Base-by-base conservation (phyloP, 2,797 vertebrate species). In the Melanotaenia pygmaea region DNA sequence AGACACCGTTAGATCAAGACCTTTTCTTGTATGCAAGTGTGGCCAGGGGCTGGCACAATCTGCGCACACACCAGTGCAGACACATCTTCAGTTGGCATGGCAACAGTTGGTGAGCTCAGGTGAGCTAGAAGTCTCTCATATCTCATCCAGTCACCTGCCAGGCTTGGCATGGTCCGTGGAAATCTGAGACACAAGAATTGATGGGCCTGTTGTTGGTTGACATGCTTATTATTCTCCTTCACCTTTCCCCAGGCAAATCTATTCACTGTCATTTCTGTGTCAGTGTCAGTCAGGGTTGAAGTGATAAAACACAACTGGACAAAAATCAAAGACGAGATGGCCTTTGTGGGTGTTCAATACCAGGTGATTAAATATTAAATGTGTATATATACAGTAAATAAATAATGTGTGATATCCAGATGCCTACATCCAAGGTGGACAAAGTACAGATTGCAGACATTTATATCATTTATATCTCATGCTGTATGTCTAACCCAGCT, bases 41-140 rank as follows among this genome's bases (percentile, higher is more conserved):
- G 24, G 53, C 38, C 59, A 56, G 37, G n/a, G 12, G 70, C 59
- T 61, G 73, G 24, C 58, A 45, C 45, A 13, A 3, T 24, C 22
- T 54, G 4, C 3, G 26, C 76, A 40, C 16, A 75, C 50, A 61
- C 59, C 2, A 47, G 30, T 43, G 51, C 45, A 47, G 60, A 51
- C 50, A 37, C 50, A 45, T 64, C 62, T 28, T 59, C 30, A 10
- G 88, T 91, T 69, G 88, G 43, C 89, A 92, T 91, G 84, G 88
- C 76, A 92, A 92, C 91, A 24, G 77, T 24, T 62, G 64, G 73
- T 38, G 88, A 85, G 84, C 85, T 88, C 90, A 89, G 88, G 88
- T 90, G 85, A 91, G 54, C 37, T 1, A 50, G 45, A 70, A 72
- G 66, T 69, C 79, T 88, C 65, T 75, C 56, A 62, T 79, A 80